Percentiles rank a stretch among this genome's conserved stretches.
Conservation (phyloP, 1,140 invertebrate species). For the Lordiphosa collinella region DNA sequence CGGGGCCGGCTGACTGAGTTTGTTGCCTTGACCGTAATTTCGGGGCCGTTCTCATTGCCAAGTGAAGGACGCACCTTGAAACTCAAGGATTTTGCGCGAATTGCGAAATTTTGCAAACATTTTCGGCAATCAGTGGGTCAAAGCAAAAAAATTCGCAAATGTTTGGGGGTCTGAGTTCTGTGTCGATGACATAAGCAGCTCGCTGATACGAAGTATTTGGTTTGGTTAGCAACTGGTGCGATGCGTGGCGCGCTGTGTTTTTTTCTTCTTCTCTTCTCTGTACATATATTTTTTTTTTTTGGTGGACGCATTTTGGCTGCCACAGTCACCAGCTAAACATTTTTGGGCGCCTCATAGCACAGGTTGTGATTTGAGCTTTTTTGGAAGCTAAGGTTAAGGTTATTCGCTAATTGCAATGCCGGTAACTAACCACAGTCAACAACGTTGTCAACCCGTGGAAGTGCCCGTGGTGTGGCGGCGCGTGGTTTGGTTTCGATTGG, state of each 20-base stretch:
- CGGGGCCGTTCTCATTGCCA: conserved; percentile 55
- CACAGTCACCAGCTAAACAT: conserved; percentile 52
- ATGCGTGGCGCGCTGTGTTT: conserved; percentile 39
- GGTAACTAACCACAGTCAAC: conserved; percentile 64
- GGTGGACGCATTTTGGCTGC: conserved; percentile 47
- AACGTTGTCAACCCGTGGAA: conserved; percentile 48
- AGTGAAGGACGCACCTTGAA: conserved; percentile 77
- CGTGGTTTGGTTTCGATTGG: conserved; percentile 32
- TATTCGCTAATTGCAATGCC: conserved; percentile 61
- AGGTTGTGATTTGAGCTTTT: conserved; percentile 79
- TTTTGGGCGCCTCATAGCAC: conserved; percentile 75
- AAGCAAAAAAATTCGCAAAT: conserved; percentile 43
- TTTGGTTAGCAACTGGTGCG: conserved; percentile 43
- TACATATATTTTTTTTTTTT: conserved; percentile 49
- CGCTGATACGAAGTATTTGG: conserved; percentile 13
- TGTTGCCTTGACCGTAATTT: conserved; percentile 73
- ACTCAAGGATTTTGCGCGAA: conserved; percentile 63
- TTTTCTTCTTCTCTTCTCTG: conserved; percentile 27
- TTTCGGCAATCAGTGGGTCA: conserved; percentile 58
- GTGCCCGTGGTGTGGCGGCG: conserved; percentile 5
- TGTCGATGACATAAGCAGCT: conserved; percentile 55
- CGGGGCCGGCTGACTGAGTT: conserved; percentile 24
- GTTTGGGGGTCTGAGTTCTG: conserved; percentile 16
- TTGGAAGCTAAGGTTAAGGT: conserved; percentile 80
- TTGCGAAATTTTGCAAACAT: conserved; percentile 60